These are phyloP conservation scores for Percina caprodes DNA, from an alignment of 2,113 vertebrate genomes.

Conservation along the genomic window DNA sequence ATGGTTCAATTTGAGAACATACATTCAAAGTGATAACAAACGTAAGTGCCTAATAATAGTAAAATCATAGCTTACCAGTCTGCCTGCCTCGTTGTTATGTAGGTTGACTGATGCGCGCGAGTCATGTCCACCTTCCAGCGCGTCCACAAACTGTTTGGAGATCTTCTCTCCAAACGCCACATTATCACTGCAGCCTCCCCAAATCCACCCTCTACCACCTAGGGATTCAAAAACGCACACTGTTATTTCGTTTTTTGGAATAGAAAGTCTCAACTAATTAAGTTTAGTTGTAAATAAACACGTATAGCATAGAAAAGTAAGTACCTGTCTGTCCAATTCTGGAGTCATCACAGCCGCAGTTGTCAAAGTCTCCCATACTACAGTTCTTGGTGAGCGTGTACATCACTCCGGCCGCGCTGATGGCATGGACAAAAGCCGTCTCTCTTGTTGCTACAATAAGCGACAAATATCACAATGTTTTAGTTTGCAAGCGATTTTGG, in stretches of 20 bases:
- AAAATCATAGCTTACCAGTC: constrained; percentile 85
- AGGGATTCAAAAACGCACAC: not conserved
- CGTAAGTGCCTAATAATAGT: not conserved
- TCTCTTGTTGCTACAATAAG: constrained; percentile 90
- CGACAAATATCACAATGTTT: constrained; percentile 15
- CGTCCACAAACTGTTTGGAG: constrained; percentile 95
- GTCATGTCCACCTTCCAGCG: constrained; percentile 93
- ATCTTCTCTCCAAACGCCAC: constrained; percentile 95
- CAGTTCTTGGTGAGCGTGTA: constrained; percentile 97
- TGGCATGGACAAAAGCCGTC: constrained; percentile 94
- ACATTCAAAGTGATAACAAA: not conserved
- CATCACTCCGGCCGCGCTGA: constrained; percentile 96
- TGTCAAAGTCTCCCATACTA: constrained; percentile 96
- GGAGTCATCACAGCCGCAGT: constrained; percentile 95
- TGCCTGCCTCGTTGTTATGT: constrained; percentile 95
- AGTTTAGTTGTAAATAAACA: not conserved
- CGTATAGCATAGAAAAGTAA: not conserved
- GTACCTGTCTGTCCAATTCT: constrained; percentile 90
- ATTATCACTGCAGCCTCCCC: constrained; percentile 98
- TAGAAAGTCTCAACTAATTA: rapidly evolving
- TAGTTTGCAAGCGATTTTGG: not conserved
- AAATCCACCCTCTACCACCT: constrained; percentile 97
- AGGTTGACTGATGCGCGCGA: constrained; percentile 94
- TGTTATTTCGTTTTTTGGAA: not conserved
- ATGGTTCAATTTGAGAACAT: not conserved